Evolutionary conservation across 2,888 invertebrate species (phyloP), one percentile per base, ranked within the genome.

Genomic region (Orchesella flavescens): DNA sequence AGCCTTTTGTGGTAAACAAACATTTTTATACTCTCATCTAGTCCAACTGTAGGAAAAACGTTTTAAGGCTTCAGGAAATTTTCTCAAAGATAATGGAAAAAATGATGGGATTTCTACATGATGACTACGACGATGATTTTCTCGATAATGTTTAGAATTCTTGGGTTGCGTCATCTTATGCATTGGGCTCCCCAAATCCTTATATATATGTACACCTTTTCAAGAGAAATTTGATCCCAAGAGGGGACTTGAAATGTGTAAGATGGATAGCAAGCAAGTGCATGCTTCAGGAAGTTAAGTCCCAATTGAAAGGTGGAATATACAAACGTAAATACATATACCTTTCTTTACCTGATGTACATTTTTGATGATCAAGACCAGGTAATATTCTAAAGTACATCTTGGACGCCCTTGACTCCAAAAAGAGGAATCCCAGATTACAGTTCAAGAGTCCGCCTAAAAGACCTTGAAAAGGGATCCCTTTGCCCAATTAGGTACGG

Each of bases 321-420:
- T 34, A 34, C 34, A 34, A 34, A 7, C n/a, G n/a, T n/a, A n/a
- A n/a, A n/a, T n/a, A n/a, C n/a, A n/a, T 2, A 34, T 34, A 34
- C 34, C 34, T 34, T 34, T 4, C 34, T 4, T 34, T 7, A 34
- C 7, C 34, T 7, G 7, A 34, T 34, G 34, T 34, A 34, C 7
- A 34, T 34, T 34, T 34, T 34, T 34, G n/a, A n/a, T n/a, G n/a
- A n/a, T 34, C 34, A 59, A 19, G 19, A 17, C 21, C 9, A 1
- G 19, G 7, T 61, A 61, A 49, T 49, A 49, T 49, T 49, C 49
- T 49, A 15, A 12, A 49, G 12, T 15, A 10, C 12, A 49, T 46
- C 23, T 61, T 77, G 69, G 74, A 76, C 87, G 85, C 83, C 86
- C 86, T 87, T 87, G 87, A 85, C 87, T 86, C 79, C 68, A 74